Evolutionary conservation across 2,797 vertebrate genomes (phyloP).

Genomic region (Nannoperca australis): DNA sequence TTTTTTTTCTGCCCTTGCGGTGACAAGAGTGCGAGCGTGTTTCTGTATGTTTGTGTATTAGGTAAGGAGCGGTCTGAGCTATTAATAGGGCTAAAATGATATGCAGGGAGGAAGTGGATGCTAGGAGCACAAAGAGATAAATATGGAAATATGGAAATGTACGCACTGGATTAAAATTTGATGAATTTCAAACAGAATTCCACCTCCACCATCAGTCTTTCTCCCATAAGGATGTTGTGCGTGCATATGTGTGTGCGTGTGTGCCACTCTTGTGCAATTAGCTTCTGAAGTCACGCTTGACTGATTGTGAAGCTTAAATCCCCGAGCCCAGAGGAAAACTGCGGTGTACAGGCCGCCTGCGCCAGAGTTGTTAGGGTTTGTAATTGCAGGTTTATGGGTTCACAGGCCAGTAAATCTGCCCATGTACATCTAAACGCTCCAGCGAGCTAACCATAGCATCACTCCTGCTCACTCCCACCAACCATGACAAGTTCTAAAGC

Average conservation of each 20-base stretch:
- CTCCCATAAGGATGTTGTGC: constrained; percentile 61
- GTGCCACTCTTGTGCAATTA: constrained; percentile 82
- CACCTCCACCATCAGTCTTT: constrained; percentile 71
- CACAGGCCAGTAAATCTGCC: constrained; percentile 78
- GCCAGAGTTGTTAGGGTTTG: constrained; percentile 80
- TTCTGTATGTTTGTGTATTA: constrained; percentile 45
- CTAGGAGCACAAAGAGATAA: constrained; percentile 74
- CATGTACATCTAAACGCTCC: constrained; percentile 77
- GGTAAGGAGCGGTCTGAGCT: constrained; percentile 62
- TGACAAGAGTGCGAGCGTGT: constrained; percentile 44
- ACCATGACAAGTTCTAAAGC: constrained; percentile 63
- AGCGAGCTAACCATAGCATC: constrained; percentile 70
- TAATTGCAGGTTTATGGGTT: constrained; percentile 83
- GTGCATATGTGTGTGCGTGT: constrained; percentile 29
- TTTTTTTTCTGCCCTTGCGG: not conserved
- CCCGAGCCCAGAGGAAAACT: constrained; percentile 69
- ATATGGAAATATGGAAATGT: constrained; percentile 85
- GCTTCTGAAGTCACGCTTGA: constrained; percentile 77
- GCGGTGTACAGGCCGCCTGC: constrained; percentile 60
- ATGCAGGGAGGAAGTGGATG: constrained; percentile 73
- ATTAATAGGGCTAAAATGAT: constrained; percentile 78
- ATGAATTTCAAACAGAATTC: constrained; percentile 84
- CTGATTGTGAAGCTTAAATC: constrained; percentile 80
- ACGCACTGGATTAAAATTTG: constrained; percentile 80
- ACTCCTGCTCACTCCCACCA: constrained; percentile 58